Base-by-base conservation (phyloP, 2,888 invertebrate genomes). In the Nemotelus nigrinus region DNA sequence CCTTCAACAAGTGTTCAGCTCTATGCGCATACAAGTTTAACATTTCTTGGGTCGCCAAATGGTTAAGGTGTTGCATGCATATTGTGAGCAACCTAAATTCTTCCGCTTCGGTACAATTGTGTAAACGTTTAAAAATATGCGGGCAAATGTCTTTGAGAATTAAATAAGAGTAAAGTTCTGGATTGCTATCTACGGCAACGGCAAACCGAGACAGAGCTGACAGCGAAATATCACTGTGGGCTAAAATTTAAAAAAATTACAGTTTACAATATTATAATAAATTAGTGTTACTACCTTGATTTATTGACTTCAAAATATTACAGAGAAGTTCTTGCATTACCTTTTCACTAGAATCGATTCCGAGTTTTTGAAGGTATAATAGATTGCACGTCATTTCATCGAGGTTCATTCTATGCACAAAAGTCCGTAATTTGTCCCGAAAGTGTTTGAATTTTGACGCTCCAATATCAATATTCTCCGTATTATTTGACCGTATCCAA, bases 311-410 rank as follows among this genome's bases (percentile, higher is more conserved):
- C 10, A 85, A 76, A 2, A 83, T 83, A 41, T 80, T 82, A 2
- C 81, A 60, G 2, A 88, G 82, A 3, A 89, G 78, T n/a, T 82
- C 79, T 77, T 87, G 85, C 80, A 89, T 81, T 1, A 84, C 80
- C 0, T 80, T 71, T 68, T 86, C 82, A 53, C 84, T 82, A 55
- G 86, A 81, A 6, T 83, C 80, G 4, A 89, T 80, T 3, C 88
- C 88, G 80, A 90, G 84, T 83, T 88, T 88, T 63, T 85, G 86
- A 67, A 90, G 83, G 80, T 89, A 89, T 39, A 89, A 83, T 45
- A 89, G 84, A 74, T 86, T 83, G 79, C 87, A 88, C 79, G 88
- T 88, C 53, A 88, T 81, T 50, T 86, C 86, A 53, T 88, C 83
- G 0, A 83, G 65, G 80, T 86, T 83, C 82, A 89, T 87, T 3